Conservation (phyloP, 2,888 invertebrate genomes). For the Acrocera orbiculus region DNA sequence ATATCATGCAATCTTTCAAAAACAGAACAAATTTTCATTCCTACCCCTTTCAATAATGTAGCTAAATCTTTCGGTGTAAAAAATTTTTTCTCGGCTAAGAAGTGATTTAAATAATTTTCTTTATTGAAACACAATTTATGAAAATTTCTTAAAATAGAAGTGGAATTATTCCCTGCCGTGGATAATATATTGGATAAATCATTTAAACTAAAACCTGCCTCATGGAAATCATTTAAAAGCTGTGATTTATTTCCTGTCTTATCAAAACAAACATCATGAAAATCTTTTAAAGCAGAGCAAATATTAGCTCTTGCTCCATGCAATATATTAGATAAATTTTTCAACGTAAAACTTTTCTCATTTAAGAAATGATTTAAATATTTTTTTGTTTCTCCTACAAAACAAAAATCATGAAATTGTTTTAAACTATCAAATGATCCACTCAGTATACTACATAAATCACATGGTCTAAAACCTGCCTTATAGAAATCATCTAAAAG, state of each 20-base stretch:
- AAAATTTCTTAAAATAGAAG: constrained; percentile 19
- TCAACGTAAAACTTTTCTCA: constrained; percentile 14
- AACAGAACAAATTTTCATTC: constrained; percentile 14
- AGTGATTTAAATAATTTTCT: constrained; percentile 18
- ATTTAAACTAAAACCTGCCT: constrained; percentile 8
- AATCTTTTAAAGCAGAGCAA: constrained; percentile 19
- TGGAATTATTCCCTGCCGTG: constrained; percentile 18
- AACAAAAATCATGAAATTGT: constrained; percentile 18
- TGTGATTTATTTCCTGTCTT: constrained; percentile 18
- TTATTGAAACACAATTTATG: constrained; percentile 20
- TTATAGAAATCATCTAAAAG: constrained; percentile 16
- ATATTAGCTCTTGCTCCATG: constrained; percentile 18
- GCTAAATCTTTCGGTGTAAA: constrained; percentile 18
- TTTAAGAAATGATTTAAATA: constrained; percentile 16
- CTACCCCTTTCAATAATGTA: constrained; percentile 16
- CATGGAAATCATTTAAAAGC: constrained; percentile 16
- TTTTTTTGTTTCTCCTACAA: constrained; percentile 16
- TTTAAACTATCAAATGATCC: constrained; percentile 15
- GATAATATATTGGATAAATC: constrained; percentile 19
- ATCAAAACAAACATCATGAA: constrained; percentile 20
- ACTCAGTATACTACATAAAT: constrained; percentile 18
- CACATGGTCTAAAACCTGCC: constrained; percentile 8
- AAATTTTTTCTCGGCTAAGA: constrained; percentile 16
- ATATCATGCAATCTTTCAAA: constrained; percentile 17
- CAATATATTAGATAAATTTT: constrained; percentile 18